Evolutionary conservation across 2,888 invertebrate species (phyloP), one percentile per base, ranked within the genome.

Genomic region (Sphinx pinastri): DNA sequence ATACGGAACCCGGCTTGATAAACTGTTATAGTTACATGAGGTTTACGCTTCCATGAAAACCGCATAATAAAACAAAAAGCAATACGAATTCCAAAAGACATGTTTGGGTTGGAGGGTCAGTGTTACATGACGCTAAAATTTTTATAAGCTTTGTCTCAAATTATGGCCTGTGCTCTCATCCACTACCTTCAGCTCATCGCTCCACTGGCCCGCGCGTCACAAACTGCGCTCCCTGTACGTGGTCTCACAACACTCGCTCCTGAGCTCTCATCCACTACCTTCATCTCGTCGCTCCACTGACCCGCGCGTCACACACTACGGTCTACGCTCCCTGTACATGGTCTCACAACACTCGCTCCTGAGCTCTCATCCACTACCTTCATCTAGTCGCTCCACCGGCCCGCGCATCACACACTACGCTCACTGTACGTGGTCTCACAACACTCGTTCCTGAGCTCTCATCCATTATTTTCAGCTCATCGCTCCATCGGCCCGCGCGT

Each of bases 1-100:
- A n/a, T 45, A 19, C 19, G 49, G 54, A 45, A 63, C 63, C 19
- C 49, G 31, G 45, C 2, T 52, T 45, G 45, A 69, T 60, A 69
- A 19, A 49, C 59, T 67, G 45, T 55, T 68, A 70, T 63, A 67
- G n/a, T 60, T 59, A 47, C 60, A 60, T 31, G 67, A 68, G 68
- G 60, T 71, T 71, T 68, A 70, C 68, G 54, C 69, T 72, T 72
- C 74, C 70, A 68, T 68, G 74, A 71, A 72, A 74, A 66, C n/a
- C 66, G 57, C 66, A 67, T 59, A 68, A 72, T 70, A 71, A 68
- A 68, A 68, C 57, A 51, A 55, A 69, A 70, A 71, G 69, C 52
- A 57, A 67, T 59, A 59, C 58, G 69, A 38, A 69, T 52, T 52
- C 60, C 52, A 19, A 63, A 19, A 54, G 63, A 69, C n/a, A 69